These are phyloP conservation scores for Adoxophyes honmai DNA, from an alignment of 1,140 invertebrate genomes.

Conservation along the genomic window DNA sequence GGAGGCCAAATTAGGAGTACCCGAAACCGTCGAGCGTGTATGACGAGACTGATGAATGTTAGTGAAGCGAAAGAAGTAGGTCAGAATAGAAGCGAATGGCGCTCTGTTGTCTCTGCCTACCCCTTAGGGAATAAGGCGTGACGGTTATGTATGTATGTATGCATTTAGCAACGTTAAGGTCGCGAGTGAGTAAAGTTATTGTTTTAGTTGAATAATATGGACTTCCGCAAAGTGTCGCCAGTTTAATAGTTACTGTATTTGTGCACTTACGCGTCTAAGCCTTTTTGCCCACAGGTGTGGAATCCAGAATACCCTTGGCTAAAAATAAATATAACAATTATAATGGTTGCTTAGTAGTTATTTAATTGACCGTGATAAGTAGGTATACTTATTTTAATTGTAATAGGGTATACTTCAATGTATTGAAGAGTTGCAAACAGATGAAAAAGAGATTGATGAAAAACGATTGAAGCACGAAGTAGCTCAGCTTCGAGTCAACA, in stretches of 20 bases:
- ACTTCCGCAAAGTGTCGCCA: background rate
- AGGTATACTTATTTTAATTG: too few species aligned
- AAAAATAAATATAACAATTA: background rate
- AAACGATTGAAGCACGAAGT: slow-evolving; percentile 29
- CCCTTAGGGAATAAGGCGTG: too few species aligned
- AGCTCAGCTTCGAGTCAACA: slow-evolving; percentile 25
- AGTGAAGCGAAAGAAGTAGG: too few species aligned
- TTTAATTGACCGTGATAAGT: background rate
- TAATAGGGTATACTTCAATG: slow-evolving; percentile 24
- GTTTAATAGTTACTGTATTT: background rate
- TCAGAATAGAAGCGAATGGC: too few species aligned
- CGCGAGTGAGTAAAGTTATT: too few species aligned
- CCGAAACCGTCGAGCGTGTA: too few species aligned
- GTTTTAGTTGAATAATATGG: too few species aligned
- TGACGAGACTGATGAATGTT: too few species aligned
- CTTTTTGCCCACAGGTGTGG: background rate
- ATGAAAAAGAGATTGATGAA: slow-evolving; percentile 35
- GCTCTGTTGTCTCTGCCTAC: too few species aligned
- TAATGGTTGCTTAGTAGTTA: background rate
- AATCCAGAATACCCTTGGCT: background rate
- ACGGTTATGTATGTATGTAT: too few species aligned
- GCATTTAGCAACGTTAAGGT: too few species aligned
- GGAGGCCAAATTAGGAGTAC: too few species aligned
- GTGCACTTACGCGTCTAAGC: background rate
- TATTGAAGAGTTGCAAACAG: slow-evolving; percentile 32